Base-by-base conservation (phyloP, 2,888 invertebrate genomes). In the Elmis aenea region DNA sequence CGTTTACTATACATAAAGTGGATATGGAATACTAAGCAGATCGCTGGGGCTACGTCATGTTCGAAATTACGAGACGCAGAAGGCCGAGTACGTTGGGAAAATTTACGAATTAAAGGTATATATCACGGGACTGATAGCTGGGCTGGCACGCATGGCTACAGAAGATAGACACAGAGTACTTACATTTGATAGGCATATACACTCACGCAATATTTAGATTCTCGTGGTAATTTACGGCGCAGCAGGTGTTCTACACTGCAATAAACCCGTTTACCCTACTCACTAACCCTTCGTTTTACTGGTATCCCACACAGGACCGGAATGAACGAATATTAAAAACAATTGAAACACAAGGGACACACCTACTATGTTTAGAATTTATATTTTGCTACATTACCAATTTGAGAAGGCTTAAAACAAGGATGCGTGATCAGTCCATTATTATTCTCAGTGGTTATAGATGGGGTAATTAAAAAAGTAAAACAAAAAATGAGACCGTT, bases 161-260 rank as follows among this genome's bases (percentile, higher is more conserved):
- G 18, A 18, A 18, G 18, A 18, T 8, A 18, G 18, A 5, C 18
- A 8, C 18, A 24, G 33, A n/a, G n/a, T n/a, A 34, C 40, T 29
- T 28, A 38, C 32, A 38, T 33, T 32, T 51, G 52, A 56, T 58
- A 59, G 56, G 54, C 58, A 60, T 54, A n/a, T n/a, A 57, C 50
- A 52, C 61, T 57, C 61, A 61, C 62, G 61, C 61, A 61, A 62
- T 62, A 61, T 61, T 61, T 59, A 60, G 58, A 59, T 59, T 50
- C 58, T 48, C 30, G 46, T 40, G 43, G 59, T 61, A 62, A 62
- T 62, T 61, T 61, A 59, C 56, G 51, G 51, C 59, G 54, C 62
- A 56, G 60, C 59, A 61, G 61, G 61, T 61, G 62, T 60, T 57
- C 55, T 50, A 46, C 48, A 46, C 38, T 39, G 55, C 54, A 53